These are phyloP conservation scores for Stenopsyche tienmushanensis DNA, from an alignment of 1,140 invertebrate species.

Conservation along the genomic window DNA sequence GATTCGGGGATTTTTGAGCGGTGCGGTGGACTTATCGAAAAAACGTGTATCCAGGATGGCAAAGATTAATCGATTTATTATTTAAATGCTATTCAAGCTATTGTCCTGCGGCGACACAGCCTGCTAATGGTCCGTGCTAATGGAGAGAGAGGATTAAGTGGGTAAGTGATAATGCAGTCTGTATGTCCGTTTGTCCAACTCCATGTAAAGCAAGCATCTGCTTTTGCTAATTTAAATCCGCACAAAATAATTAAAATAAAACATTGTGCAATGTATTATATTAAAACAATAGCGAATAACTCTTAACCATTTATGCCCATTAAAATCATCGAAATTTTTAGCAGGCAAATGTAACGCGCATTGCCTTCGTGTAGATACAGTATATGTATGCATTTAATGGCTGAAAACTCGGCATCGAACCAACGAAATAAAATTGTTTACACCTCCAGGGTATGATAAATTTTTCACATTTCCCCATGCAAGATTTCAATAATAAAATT, in stretches of 20 bases:
- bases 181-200: conserved; percentile 4
- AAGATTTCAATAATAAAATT: conserved; percentile 5
- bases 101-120: conserved; percentile 8
- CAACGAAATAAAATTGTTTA: conserved; percentile 8
- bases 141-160: conserved; percentile 15
- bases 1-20: no score
- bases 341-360: no score
- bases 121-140: neutral
- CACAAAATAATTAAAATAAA: no score
- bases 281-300: no score
- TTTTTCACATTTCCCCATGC: neutral
- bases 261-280: no score
- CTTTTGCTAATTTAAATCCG: neutral
- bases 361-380: no score
- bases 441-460: conserved; percentile 4
- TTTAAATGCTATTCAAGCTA: conserved; percentile 4
- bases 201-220: neutral
- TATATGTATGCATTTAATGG: neutral
- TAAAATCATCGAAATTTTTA: no score
- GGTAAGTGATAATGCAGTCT: conserved; percentile 14
- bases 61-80: neutral
- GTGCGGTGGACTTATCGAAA: neutral
- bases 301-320: no score
- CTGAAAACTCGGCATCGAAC: neutral
- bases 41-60: neutral